Evolutionary conservation across 2,888 invertebrate genomes (phyloP).

Genomic region (Neoitamus cyanurus): DNA sequence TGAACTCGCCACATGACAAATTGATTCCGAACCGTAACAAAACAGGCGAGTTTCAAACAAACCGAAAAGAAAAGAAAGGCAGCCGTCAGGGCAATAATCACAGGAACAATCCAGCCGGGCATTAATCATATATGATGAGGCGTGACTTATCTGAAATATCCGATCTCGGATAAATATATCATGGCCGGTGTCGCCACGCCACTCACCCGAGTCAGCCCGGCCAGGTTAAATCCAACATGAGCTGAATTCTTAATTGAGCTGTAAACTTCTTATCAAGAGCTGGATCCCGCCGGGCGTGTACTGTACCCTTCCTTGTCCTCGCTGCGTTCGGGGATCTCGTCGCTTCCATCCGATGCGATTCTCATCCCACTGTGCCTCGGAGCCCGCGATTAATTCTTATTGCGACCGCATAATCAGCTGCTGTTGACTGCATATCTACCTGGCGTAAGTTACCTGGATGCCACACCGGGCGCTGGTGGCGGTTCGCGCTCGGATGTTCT

Average conservation of each 20-base stretch:
- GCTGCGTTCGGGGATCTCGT: background rate
- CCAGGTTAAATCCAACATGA: constrained; percentile 54
- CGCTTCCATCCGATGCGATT: background rate
- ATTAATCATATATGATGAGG: constrained; percentile 50
- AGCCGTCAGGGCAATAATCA: constrained; percentile 47
- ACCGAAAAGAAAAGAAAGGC: constrained; percentile 1
- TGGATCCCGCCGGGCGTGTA: constrained; percentile 25
- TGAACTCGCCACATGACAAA: constrained; percentile 43
- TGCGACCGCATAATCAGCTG: constrained; percentile 42
- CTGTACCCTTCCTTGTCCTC: constrained; percentile 39
- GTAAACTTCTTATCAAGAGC: constrained; percentile 54
- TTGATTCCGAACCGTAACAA: constrained; percentile 32
- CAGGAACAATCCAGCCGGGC: constrained; percentile 38
- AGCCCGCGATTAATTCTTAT: constrained; percentile 49
- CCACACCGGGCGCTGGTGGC: background rate
- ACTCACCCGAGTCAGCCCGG: constrained; percentile 47
- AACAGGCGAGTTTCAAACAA: constrained; percentile 25
- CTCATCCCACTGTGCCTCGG: background rate
- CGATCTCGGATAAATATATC: constrained; percentile 50
- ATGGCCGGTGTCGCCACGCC: constrained; percentile 47
- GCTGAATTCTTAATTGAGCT: constrained; percentile 57
- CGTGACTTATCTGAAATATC: constrained; percentile 52
- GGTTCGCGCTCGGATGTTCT: background rate
- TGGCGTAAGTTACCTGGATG: background rate
- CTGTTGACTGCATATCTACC: constrained; percentile 23